phyloP scores from a whole-genome alignment of 2,113 vertebrate genomes.

The Vulpes vulpes region DNA sequence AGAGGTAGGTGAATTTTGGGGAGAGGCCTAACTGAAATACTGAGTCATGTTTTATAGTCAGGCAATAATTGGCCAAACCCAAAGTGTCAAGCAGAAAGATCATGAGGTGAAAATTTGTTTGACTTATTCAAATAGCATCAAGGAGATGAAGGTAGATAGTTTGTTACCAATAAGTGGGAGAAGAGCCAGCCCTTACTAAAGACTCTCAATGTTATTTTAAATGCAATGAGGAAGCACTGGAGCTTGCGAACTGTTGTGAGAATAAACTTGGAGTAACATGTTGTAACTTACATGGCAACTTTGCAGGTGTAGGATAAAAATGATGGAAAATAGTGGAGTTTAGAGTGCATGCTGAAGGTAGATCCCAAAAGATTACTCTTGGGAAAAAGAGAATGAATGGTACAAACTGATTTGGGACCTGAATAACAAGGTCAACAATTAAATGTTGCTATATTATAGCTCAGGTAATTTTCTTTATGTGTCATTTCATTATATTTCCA shows the following conservation, averaged over 20 bases:
- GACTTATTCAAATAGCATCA: neutral
- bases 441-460: neutral
- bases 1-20: neutral
- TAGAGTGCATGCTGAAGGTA: neutral
- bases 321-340: neutral
- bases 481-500: neutral
- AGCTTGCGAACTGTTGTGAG: neutral
- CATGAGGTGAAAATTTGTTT: neutral
- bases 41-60: neutral
- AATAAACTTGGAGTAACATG: neutral
- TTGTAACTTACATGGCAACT: neutral
- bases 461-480: neutral
- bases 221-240: neutral
- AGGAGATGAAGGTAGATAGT: neutral
- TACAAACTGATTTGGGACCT: neutral
- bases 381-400: neutral
- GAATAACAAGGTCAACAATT: neutral
- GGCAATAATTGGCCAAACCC: neutral
- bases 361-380: neutral
- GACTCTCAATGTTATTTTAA: neutral
- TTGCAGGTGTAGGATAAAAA: neutral
- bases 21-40: neutral
- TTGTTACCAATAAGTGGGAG: neutral
- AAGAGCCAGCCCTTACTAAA: neutral
- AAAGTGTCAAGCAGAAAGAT: neutral